Conservation (phyloP, 2,113 vertebrate genomes). For the Cheirogaleus medius region DNA sequence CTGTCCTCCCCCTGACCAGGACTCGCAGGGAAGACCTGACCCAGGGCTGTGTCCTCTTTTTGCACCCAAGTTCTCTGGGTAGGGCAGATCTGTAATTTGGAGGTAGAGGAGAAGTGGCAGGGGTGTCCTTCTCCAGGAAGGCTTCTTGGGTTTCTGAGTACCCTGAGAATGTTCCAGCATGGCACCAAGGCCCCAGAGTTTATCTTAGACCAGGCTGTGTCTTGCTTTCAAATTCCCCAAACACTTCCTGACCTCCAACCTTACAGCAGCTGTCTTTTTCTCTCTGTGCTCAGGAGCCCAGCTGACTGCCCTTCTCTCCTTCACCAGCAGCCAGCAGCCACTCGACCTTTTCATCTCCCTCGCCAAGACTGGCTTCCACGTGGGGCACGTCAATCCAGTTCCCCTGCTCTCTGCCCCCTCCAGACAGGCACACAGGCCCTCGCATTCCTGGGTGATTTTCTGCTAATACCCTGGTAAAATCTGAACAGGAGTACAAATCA, state of each 20-base stretch:
- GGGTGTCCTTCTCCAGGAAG: neutral
- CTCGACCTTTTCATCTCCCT: neutral
- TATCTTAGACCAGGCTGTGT: neutral
- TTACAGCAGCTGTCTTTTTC: neutral
- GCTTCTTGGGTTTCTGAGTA: neutral
- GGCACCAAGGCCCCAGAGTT: neutral
- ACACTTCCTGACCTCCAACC: neutral
- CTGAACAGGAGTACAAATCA: neutral
- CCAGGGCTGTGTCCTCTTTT: neutral
- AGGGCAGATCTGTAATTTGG: neutral
- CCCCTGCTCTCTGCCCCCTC: neutral
- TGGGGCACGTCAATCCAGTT: neutral
- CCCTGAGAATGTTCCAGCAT: neutral
- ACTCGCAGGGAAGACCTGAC: neutral
- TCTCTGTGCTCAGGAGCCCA: neutral
- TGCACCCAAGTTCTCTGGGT: neutral
- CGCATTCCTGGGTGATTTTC: neutral
- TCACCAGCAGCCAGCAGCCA: neutral
- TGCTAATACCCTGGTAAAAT: neutral
- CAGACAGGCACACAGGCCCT: neutral
- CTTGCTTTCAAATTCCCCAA: neutral
- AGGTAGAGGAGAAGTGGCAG: neutral
- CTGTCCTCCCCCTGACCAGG: fast-evolving
- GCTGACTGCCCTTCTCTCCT: neutral
- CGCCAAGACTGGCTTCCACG: neutral